Evolutionary conservation across 2,797 vertebrate species (phyloP).

Genomic region (Threskiornis aethiopicus): DNA sequence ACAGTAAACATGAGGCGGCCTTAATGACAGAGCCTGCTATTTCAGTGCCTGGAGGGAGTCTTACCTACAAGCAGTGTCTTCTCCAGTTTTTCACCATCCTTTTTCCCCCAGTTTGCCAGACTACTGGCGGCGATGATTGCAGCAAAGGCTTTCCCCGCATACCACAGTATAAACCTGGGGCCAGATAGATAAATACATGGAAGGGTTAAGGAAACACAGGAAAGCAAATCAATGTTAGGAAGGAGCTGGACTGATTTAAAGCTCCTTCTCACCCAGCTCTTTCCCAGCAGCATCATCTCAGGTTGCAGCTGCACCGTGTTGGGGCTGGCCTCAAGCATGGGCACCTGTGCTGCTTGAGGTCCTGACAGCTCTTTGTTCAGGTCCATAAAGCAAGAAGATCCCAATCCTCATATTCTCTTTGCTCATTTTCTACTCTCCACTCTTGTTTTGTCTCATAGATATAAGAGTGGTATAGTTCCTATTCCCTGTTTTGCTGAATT

Average conservation of each 20-base stretch:
- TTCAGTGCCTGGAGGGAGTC: no score
- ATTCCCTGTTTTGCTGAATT: background rate
- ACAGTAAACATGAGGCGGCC: background rate
- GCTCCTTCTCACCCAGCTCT: background rate
- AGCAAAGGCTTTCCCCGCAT: background rate
- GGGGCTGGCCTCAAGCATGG: rapidly evolving
- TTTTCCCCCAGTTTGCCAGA: background rate
- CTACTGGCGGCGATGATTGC: no score
- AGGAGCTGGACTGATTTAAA: background rate
- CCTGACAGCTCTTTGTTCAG: background rate
- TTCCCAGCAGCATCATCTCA: background rate
- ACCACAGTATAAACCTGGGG: background rate
- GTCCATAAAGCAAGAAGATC: background rate
- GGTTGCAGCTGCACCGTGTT: background rate
- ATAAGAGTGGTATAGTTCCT: background rate
- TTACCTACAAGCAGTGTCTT: background rate
- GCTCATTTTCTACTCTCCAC: background rate
- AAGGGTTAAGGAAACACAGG: background rate
- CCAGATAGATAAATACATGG: no score
- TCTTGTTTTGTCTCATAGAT: background rate
- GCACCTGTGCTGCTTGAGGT: background rate
- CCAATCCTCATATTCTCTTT: background rate
- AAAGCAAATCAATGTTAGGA: background rate
- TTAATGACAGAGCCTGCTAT: background rate
- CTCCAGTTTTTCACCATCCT: background rate